Percentiles rank a stretch among this genome's conserved stretches.
These are phyloP conservation scores for Chaetops frenatus DNA, from an alignment of 2,113 vertebrate species.

Conservation along the genomic window DNA sequence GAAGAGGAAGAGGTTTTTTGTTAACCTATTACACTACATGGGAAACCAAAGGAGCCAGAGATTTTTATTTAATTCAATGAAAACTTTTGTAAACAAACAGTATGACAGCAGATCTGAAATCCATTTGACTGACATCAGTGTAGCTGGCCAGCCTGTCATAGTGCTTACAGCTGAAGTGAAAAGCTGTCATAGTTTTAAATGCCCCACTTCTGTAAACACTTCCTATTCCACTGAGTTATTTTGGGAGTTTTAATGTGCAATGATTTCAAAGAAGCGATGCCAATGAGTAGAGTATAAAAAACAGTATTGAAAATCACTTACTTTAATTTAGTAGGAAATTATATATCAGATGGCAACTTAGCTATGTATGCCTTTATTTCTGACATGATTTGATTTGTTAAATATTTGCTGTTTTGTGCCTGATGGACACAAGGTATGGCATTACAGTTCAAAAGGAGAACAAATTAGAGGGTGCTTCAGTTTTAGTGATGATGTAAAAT, in stretches of 20 bases:
- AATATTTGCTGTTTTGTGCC: not conserved
- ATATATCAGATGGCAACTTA: not conserved
- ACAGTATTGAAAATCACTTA: not conserved
- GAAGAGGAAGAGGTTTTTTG: not conserved
- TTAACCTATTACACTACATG: not conserved
- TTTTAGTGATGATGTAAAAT: not conserved
- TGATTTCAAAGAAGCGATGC: not conserved
- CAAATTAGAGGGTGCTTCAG: not conserved
- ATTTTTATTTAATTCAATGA: not conserved
- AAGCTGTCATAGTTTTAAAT: not conserved
- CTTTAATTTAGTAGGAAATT: not conserved
- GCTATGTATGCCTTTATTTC: not conserved
- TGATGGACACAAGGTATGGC: not conserved
- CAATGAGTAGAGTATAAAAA: not conserved
- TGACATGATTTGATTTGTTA: not conserved
- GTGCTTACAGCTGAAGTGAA: not conserved
- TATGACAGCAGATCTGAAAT: not conserved
- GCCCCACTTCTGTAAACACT: not conserved
- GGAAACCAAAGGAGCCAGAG: not conserved
- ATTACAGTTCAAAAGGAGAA: not conserved
- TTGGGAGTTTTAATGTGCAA: not conserved
- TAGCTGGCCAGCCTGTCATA: not conserved
- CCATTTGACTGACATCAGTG: not conserved
- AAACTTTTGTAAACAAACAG: not conserved
- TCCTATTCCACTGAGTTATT: not conserved